Evolutionary conservation across 1,140 invertebrate species (phyloP).

Genomic region (Pemphigus obesinymphae): DNA sequence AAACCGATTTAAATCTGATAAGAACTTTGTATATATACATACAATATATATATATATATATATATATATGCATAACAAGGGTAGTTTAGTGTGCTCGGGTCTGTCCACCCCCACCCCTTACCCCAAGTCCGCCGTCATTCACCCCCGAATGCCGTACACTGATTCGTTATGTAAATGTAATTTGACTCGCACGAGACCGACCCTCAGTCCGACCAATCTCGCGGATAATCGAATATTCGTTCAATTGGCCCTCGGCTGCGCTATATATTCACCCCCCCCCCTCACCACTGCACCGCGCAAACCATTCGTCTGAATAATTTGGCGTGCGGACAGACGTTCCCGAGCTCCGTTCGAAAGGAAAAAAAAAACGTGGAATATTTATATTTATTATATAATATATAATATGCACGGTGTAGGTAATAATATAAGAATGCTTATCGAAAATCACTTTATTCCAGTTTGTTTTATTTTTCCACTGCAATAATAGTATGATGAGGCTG

Average conservation of each 20-base stretch:
- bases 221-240: constrained; percentile 16
- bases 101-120: no score
- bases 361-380: neutral
- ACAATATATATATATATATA: neutral
- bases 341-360: neutral
- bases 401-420: neutral
- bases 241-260: constrained; percentile 21
- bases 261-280: neutral
- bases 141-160: neutral
- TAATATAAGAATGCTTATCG: neutral
- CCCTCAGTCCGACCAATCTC: neutral
- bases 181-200: constrained; percentile 6
- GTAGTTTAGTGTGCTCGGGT: neutral
- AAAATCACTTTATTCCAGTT: neutral
- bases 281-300: no score
- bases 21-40: neutral
- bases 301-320: no score
- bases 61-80: neutral
- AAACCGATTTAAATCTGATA: neutral
- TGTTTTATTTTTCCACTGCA: neutral
- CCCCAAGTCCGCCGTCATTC: no score
- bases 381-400: no score
- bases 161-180: constrained; percentile 30
- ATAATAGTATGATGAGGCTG: neutral
- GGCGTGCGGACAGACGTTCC: neutral